phyloP scores from a whole-genome alignment of 2,113 vertebrate species.

The Leptocoma aspasia region DNA sequence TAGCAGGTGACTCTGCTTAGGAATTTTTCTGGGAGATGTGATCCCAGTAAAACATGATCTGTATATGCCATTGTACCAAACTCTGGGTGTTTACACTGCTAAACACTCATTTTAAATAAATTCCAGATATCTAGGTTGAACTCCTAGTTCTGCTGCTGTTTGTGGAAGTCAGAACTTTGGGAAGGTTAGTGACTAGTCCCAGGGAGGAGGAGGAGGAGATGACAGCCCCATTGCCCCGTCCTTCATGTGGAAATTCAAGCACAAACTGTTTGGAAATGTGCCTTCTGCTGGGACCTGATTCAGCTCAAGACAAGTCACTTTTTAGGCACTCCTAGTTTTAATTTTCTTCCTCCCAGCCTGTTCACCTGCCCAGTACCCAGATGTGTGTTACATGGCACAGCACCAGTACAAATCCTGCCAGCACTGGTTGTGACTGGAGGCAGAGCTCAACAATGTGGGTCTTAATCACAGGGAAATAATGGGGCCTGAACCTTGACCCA shows the following conservation, averaged over 20 bases:
- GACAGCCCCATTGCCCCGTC: background rate
- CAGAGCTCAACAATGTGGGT: fast-evolving
- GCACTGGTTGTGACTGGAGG: background rate
- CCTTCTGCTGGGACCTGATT: background rate
- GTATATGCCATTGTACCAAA: background rate
- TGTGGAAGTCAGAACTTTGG: background rate
- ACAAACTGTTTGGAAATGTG: background rate
- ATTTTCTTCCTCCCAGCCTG: background rate
- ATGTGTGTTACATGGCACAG: fast-evolving
- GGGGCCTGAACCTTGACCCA: background rate
- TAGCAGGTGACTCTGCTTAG: background rate
- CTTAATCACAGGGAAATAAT: background rate
- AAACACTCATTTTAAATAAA: background rate
- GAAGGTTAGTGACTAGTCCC: background rate
- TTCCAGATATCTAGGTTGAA: fast-evolving
- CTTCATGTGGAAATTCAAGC: background rate
- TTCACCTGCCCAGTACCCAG: background rate
- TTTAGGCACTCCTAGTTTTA: background rate
- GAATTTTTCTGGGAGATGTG: background rate
- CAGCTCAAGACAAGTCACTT: background rate
- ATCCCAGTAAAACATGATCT: background rate
- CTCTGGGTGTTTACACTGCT: background rate
- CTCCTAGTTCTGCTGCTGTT: background rate
- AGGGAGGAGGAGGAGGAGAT: background rate
- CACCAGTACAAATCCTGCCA: background rate